phyloP scores from a whole-genome alignment of 2,888 invertebrate species.

The Nematopogon swammerdamellus region DNA sequence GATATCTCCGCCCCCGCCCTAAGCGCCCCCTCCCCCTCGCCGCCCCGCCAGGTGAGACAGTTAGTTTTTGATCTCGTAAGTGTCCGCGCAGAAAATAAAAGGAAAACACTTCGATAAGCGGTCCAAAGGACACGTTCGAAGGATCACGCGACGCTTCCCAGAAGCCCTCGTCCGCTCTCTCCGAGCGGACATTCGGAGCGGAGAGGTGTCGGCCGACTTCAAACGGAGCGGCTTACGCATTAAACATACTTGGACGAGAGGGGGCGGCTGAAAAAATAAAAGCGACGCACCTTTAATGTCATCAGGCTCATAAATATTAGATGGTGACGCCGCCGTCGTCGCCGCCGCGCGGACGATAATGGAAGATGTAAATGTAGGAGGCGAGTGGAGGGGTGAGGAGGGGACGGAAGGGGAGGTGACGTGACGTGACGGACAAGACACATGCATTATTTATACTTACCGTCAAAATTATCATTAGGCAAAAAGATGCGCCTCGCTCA shows the following conservation, averaged over 20 bases:
- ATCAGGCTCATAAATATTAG: conserved; percentile 45
- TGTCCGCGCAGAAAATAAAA: not conserved
- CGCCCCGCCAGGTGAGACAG: not conserved
- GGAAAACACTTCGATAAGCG: not conserved
- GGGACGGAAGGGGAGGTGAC: conserved; percentile 8
- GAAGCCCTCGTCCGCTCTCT: too few species aligned
- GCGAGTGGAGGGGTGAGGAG: not conserved
- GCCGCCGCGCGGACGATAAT: conserved; percentile 21
- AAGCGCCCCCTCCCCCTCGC: too few species aligned
- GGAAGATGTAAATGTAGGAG: conserved; percentile 33
- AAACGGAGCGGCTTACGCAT: conserved; percentile 38
- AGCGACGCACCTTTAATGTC: conserved; percentile 36
- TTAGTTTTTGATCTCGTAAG: not conserved
- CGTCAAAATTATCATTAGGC: not conserved
- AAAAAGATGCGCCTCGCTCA: not conserved
- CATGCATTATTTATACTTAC: not conserved
- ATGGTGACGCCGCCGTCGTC: conserved; percentile 18
- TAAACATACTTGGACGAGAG: conserved; percentile 37
- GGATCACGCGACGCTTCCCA: too few species aligned
- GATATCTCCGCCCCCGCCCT: too few species aligned
- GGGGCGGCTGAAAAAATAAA: conserved; percentile 19
- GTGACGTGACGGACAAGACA: conserved; percentile 1
- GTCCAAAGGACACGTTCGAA: not conserved
- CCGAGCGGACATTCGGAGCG: conserved; percentile 6
- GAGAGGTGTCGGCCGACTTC: conserved; percentile 31